Base-by-base conservation (phyloP, 2,888 invertebrate genomes). In the Oscheius sp. region DNA sequence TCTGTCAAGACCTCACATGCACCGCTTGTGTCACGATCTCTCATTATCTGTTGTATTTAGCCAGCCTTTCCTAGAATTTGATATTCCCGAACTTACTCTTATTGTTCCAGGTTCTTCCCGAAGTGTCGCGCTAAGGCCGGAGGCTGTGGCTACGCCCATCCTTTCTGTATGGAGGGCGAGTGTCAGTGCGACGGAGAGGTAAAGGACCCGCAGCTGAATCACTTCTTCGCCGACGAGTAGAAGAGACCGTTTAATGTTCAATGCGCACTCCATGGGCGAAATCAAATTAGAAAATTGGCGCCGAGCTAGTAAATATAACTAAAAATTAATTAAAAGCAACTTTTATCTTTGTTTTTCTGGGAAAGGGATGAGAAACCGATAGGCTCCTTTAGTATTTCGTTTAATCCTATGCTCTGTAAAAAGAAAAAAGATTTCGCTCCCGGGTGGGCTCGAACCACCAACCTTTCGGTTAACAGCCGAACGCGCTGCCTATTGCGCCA, bases 391-490 rank as follows among this genome's bases (percentile, higher is more conserved):
- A 3, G 4, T 0, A 7, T 42, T 5, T 42, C 7, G 42, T 42
- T 42, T 42, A 5, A 3, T 42, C 7, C 42, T 5, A 42, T 0
- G 42, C 7, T 42, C 7, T 42, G 42, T 7, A 42, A 51, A 55
- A 55, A 57, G 55, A 37, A 13, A 72, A 73, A 72, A 72, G 0
- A 50, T 79, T 81, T 81, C 84, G 85, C 91, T 95, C 68, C 96
- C 95, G 86, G 86, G 87, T 88, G 88, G 87, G 85, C 85, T 87
- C 82, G 88, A 88, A 88, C 87, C 87, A 88, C 87, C 87, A 86
- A 87, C 87, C 87, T 87, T 87, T 88, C 85, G 87, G 86, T 88
- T 88, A 88, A 88, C 87, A 88, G 87, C 86, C 87, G 85, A 88
- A 88, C 87, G 87, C 88, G 87, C 87, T 87, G 80, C 77, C 77